phyloP scores from a whole-genome alignment of 2,888 invertebrate species.

The Lepidocyrtinus sp. region DNA sequence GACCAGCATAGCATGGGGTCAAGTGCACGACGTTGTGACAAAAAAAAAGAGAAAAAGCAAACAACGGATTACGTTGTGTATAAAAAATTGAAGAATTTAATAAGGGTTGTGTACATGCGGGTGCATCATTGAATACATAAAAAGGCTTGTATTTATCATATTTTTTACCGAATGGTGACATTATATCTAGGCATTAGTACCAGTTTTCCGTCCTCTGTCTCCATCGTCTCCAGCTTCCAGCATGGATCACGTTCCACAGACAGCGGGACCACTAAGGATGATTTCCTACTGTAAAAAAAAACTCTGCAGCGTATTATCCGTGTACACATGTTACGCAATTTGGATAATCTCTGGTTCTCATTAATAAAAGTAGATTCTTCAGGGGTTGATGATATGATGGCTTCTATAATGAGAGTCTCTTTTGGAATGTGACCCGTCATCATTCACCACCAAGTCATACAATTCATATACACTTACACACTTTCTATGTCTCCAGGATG shows the following conservation, averaged over 20 bases:
- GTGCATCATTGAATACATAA: constrained; percentile 31
- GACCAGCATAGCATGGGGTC: constrained; percentile 68
- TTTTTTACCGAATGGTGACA: constrained; percentile 28
- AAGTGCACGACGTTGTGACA: constrained; percentile 68
- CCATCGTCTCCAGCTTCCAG: constrained; percentile 62
- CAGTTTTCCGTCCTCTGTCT: constrained; percentile 31
- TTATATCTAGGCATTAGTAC: too few species aligned
- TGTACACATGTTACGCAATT: constrained; percentile 7
- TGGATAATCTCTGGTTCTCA: constrained; percentile 4
- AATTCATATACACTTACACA: too few species aligned
- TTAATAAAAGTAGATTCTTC: constrained; percentile 12
- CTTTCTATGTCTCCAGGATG: too few species aligned
- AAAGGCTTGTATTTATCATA: not conserved
- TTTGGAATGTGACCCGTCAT: constrained; percentile 58
- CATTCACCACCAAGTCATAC: constrained; percentile 20
- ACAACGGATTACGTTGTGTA: constrained; percentile 42
- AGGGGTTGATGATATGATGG: constrained; percentile 30
- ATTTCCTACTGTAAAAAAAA: not conserved
- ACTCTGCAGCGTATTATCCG: not conserved
- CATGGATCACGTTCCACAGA: constrained; percentile 59
- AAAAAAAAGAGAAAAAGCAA: constrained; percentile 36
- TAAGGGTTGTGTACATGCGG: not conserved
- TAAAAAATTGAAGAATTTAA: not conserved
- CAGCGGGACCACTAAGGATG: constrained; percentile 36
- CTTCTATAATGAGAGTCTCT: constrained; percentile 60